Percentiles rank a stretch among this genome's conserved stretches.
phyloP scores from a whole-genome alignment of 2,888 invertebrate species.

The Metacarcinus magister region DNA sequence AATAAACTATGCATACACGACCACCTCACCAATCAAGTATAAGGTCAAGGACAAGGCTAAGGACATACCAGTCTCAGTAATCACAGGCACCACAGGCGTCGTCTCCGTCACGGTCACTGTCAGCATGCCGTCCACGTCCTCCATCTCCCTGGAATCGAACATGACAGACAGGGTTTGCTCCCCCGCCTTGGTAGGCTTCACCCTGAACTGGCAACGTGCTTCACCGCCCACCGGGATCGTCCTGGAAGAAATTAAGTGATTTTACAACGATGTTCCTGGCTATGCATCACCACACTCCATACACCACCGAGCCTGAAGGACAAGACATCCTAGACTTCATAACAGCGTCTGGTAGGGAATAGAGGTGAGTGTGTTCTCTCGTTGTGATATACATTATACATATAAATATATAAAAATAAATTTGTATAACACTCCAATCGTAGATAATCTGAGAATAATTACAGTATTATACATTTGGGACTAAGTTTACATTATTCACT shows the following conservation, averaged over 20 bases:
- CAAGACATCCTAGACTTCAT: background rate
- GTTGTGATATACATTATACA: background rate
- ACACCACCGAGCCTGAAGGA: background rate
- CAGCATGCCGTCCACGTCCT: slow-evolving; percentile 94
- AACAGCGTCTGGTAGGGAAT: background rate
- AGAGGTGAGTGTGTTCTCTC: background rate
- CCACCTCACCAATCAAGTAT: background rate
- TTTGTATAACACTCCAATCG: background rate
- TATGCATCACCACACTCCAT: background rate
- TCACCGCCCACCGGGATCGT: slow-evolving; percentile 87
- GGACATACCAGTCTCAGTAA: background rate
- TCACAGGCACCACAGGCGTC: background rate
- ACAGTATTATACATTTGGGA: background rate
- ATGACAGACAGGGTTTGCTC: slow-evolving; percentile 93
- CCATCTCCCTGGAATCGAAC: slow-evolving; percentile 93
- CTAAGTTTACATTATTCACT: background rate
- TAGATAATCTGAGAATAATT: background rate
- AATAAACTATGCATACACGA: background rate
- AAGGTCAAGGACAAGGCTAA: background rate
- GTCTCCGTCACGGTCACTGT: slow-evolving; percentile 50
- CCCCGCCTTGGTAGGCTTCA: slow-evolving; percentile 92
- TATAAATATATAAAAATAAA: background rate
- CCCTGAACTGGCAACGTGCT: slow-evolving; percentile 90
- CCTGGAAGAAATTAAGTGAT: slow-evolving; percentile 50
- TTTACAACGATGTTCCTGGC: background rate